These are phyloP conservation scores for Cavia aperea DNA, from an alignment of 2,113 vertebrate species.

Conservation along the genomic window DNA sequence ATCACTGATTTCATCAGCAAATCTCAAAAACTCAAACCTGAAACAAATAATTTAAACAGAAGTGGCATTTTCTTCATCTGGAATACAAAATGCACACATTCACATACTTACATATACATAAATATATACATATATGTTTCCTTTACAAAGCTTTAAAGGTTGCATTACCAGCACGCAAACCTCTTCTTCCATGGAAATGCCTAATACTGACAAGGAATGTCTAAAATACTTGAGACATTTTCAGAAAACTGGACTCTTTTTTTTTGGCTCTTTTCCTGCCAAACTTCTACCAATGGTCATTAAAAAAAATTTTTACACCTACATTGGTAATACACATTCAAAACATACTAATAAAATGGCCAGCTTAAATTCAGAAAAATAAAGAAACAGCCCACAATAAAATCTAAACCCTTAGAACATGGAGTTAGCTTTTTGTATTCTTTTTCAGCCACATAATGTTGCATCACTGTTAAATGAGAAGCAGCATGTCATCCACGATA, in stretches of 20 bases:
- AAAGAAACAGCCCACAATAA: constrained; percentile 52
- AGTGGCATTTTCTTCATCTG: constrained; percentile 69
- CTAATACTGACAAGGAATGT: constrained; percentile 81
- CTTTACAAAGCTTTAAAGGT: constrained; percentile 73
- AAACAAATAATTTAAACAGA: constrained; percentile 78
- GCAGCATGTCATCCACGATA: constrained; percentile 58
- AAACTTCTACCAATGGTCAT: constrained; percentile 39
- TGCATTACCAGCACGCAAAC: constrained; percentile 81
- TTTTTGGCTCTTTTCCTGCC: constrained; percentile 62
- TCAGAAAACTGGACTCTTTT: constrained; percentile 68
- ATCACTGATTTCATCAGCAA: constrained; percentile 69
- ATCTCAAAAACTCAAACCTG: constrained; percentile 75
- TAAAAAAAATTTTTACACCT: constrained; percentile 52
- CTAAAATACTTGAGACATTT: constrained; percentile 65
- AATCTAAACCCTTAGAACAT: constrained; percentile 55
- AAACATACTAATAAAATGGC: constrained; percentile 53
- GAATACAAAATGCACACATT: constrained; percentile 72
- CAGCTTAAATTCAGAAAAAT: constrained; percentile 63
- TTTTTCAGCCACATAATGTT: constrained; percentile 60
- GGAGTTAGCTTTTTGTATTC: constrained; percentile 56
- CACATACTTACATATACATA: constrained; percentile 73
- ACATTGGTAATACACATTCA: constrained; percentile 53
- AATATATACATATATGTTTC: constrained; percentile 78
- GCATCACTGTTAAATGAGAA: constrained; percentile 56
- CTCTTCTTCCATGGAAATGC: constrained; percentile 65